These are phyloP conservation scores for Cheilosia scutellata DNA, from an alignment of 2,888 invertebrate genomes.

Conservation along the genomic window DNA sequence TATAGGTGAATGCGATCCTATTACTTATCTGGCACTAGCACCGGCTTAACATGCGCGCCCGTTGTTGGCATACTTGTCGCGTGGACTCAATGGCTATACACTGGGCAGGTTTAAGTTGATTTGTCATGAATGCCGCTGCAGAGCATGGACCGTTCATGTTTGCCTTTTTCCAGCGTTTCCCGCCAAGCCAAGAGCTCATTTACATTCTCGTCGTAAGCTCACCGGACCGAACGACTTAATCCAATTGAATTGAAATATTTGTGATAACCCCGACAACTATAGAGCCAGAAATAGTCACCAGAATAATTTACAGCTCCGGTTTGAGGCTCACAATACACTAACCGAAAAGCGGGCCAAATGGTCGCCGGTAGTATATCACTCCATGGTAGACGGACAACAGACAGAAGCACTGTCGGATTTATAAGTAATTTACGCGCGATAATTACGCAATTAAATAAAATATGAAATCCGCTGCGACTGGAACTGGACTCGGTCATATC, in stretches of 20 bases:
- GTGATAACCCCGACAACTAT: slow-evolving; percentile 47
- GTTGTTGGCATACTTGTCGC: slow-evolving; percentile 65
- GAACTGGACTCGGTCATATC: neutral
- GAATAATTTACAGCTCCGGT: slow-evolving; percentile 63
- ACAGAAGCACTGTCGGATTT: slow-evolving; percentile 67
- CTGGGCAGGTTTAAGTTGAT: slow-evolving; percentile 55
- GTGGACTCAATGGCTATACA: slow-evolving; percentile 18
- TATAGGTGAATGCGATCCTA: slow-evolving; percentile 70
- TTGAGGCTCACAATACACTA: slow-evolving; percentile 1
- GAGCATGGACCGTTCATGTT: slow-evolving; percentile 22
- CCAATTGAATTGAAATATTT: slow-evolving; percentile 68
- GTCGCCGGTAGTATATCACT: slow-evolving; percentile 60
- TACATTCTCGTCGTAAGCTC: slow-evolving; percentile 52
- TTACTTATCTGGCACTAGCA: slow-evolving; percentile 65
- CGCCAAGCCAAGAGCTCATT: slow-evolving; percentile 40
- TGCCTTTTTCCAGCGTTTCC: neutral
- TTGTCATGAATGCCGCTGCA: slow-evolving; percentile 59
- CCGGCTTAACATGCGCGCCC: slow-evolving; percentile 59
- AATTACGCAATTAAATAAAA: slow-evolving; percentile 72
- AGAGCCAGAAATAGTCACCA: slow-evolving; percentile 21
- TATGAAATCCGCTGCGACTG: slow-evolving; percentile 25
- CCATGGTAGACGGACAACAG: slow-evolving; percentile 64
- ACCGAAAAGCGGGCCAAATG: slow-evolving; percentile 10
- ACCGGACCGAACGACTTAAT: slow-evolving; percentile 65
- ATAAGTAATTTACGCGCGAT: slow-evolving; percentile 64